Evolutionary conservation across 2,888 invertebrate species (phyloP).

Genomic region (Ophion costatus): DNA sequence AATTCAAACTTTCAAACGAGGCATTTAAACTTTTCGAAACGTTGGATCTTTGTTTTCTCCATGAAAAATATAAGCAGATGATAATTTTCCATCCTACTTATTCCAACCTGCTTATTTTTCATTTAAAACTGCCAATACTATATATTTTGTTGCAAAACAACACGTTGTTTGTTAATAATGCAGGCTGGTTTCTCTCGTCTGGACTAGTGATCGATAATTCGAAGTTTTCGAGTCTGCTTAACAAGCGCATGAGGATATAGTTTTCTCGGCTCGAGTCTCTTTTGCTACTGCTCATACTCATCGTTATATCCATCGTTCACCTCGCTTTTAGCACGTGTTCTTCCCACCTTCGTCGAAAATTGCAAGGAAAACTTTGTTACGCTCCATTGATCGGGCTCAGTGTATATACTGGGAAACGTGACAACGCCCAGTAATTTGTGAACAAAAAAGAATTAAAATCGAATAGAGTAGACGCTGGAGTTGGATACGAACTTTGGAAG

Average conservation of each 20-base stretch:
- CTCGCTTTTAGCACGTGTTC: slow-evolving; percentile 1
- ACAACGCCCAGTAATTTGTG: slow-evolving; percentile 1
- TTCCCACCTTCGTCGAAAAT: slow-evolving; percentile 22
- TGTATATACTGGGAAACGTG: background rate
- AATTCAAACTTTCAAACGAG: too few species aligned
- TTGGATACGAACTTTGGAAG: slow-evolving; percentile 2
- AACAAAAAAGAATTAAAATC: background rate
- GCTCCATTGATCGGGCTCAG: background rate
- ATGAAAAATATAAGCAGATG: too few species aligned
- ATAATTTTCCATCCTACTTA: too few species aligned
- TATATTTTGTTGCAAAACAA: too few species aligned
- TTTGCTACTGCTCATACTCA: background rate
- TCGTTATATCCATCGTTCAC: slow-evolving; percentile 8
- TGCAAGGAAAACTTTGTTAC: slow-evolving; percentile 39
- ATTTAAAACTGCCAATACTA: background rate
- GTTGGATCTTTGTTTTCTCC: too few species aligned
- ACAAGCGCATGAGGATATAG: background rate
- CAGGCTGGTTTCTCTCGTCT: background rate
- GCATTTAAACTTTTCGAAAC: too few species aligned
- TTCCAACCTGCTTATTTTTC: too few species aligned
- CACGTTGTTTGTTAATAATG: too few species aligned
- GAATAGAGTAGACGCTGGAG: slow-evolving; percentile 23
- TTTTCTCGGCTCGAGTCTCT: background rate
- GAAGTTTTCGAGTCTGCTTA: background rate
- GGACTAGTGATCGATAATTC: background rate